Conservation (phyloP, 2,113 vertebrate genomes). For the Phodopus roborovskii region DNA sequence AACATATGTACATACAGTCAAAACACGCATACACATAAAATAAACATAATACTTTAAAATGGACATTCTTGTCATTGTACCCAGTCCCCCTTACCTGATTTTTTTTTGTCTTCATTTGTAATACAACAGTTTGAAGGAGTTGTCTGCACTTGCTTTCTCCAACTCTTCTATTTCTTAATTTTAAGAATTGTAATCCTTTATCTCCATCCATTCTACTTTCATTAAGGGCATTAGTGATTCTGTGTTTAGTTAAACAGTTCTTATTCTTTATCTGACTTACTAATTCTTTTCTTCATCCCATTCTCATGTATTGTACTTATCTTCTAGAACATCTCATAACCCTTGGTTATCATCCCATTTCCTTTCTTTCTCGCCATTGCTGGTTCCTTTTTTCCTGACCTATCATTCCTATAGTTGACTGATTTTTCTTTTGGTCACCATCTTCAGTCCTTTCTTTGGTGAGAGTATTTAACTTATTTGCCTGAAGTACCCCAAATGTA, state of each 20-base stretch:
- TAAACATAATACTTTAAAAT: background rate
- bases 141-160: background rate
- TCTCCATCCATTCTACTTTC: background rate
- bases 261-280: background rate
- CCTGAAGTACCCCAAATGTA: background rate
- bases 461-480: background rate
- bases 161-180: slow-evolving; percentile 17
- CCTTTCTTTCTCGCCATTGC: slow-evolving; percentile 7
- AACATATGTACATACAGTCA: background rate
- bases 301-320: background rate
- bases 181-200: background rate
- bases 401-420: background rate
- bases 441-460: background rate
- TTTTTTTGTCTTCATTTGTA: background rate
- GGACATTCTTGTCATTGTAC: background rate
- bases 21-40: background rate
- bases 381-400: background rate
- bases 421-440: background rate
- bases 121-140: background rate
- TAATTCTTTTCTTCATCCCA: too few species aligned
- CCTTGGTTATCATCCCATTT: background rate
- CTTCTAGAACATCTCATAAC: background rate
- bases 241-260: background rate
- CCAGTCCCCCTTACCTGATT: background rate
- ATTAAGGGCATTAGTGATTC: background rate